These are phyloP conservation scores for Cacoxenus indagator DNA, from an alignment of 2,888 invertebrate genomes.

Conservation along the genomic window DNA sequence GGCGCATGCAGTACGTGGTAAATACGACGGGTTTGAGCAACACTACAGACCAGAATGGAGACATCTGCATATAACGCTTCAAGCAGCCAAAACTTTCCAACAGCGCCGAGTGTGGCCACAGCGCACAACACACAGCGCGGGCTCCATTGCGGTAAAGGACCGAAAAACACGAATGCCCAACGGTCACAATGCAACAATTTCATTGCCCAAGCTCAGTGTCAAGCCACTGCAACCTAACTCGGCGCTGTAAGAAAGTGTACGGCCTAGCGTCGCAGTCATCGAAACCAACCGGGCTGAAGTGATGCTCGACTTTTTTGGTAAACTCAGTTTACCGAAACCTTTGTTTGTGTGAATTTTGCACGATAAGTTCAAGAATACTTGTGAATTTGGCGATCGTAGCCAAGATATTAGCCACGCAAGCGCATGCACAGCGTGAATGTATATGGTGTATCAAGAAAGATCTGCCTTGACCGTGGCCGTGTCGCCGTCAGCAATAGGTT, in stretches of 20 bases:
- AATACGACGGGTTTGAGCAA: conserved; percentile 48
- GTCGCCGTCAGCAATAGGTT: not conserved
- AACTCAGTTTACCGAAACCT: not conserved
- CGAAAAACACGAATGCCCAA: not conserved
- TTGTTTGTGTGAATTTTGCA: not conserved
- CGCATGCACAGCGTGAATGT: conserved; percentile 35
- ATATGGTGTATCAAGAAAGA: not conserved
- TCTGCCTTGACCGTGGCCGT: not conserved
- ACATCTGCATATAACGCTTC: conserved; percentile 43
- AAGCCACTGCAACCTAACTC: conserved; percentile 36
- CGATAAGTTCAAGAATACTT: not conserved
- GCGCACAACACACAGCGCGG: conserved; percentile 1
- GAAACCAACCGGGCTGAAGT: not conserved
- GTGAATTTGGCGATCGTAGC: not conserved
- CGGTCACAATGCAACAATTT: not conserved
- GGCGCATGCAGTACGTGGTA: conserved; percentile 38
- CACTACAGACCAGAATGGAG: not conserved
- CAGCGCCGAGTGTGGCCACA: conserved; percentile 22
- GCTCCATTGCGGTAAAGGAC: not conserved
- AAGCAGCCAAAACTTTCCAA: conserved; percentile 4
- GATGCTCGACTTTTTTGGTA: not conserved
- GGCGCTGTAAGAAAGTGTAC: conserved; percentile 4
- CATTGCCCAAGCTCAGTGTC: not conserved
- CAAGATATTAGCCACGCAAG: conserved; percentile 24
- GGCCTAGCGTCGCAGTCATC: not conserved